Percentiles rank a stretch among this genome's conserved stretches.
phyloP scores from a whole-genome alignment of 2,113 vertebrate species.

The Haplotaxodon microlepis region DNA sequence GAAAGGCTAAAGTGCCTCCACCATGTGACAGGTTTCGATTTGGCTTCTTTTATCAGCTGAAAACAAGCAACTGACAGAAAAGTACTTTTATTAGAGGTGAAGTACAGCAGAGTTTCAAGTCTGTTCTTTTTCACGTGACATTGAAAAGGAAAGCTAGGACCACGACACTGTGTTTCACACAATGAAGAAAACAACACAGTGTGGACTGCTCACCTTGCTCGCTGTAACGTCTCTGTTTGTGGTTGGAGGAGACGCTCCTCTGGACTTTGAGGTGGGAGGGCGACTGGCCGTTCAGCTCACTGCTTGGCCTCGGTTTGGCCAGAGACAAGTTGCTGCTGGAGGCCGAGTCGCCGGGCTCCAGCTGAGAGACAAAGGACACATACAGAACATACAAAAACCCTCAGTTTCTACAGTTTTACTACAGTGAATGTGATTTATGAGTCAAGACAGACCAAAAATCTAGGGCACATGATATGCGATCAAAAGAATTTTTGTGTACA shows the following conservation, averaged over 20 bases:
- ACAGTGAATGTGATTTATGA: not conserved
- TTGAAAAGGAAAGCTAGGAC: not conserved
- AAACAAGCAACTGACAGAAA: not conserved
- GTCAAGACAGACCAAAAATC: not conserved
- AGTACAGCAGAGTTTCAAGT: not conserved
- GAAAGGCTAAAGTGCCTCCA: not conserved
- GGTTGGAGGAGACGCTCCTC: slow-evolving; percentile 88
- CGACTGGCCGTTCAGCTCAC: slow-evolving; percentile 93
- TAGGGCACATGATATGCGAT: not conserved
- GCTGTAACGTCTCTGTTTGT: slow-evolving; percentile 94
- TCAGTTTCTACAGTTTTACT: not conserved
- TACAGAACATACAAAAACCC: not conserved
- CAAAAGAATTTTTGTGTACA: not conserved
- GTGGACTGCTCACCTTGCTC: slow-evolving; percentile 83
- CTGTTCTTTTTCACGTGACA: not conserved
- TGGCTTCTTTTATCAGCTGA: not conserved
- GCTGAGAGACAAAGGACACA: slow-evolving; percentile 51
- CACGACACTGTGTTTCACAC: not conserved
- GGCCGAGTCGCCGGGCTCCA: slow-evolving; percentile 91
- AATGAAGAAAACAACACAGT: accelerated
- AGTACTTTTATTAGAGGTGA: not conserved
- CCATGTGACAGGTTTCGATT: not conserved
- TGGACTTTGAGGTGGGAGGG: slow-evolving; percentile 92
- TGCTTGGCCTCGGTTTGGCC: slow-evolving; percentile 88
- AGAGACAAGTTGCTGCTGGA: slow-evolving; percentile 94